Conservation (phyloP, 1,140 invertebrate genomes). For the Drosophila littoralis region DNA sequence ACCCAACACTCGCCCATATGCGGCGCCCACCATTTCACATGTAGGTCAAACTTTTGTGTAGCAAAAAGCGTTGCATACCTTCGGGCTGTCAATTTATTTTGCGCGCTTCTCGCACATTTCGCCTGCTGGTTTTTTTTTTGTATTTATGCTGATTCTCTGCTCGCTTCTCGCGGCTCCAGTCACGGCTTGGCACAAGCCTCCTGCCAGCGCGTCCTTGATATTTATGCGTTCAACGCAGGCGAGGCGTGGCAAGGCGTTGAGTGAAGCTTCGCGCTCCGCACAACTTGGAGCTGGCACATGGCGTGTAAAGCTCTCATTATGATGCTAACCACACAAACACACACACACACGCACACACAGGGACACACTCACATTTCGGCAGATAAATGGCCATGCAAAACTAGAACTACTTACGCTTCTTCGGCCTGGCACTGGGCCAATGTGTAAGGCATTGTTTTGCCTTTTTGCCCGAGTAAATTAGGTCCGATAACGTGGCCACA, state of each 20-base stretch:
- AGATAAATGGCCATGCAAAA: constrained; percentile 70
- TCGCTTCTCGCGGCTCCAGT: constrained; percentile 29
- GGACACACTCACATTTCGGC: constrained; percentile 6
- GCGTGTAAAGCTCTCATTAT: constrained; percentile 80
- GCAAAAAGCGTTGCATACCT: constrained; percentile 70
- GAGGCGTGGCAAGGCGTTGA: constrained; percentile 54
- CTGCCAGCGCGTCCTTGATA: constrained; percentile 66
- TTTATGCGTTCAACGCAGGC: constrained; percentile 78
- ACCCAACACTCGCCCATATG: neutral
- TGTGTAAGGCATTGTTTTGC: constrained; percentile 62
- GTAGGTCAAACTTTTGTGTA: constrained; percentile 63
- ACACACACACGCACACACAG: constrained; percentile 28
- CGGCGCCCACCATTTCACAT: constrained; percentile 39
- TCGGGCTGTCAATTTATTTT: constrained; percentile 75
- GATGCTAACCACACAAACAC: constrained; percentile 42
- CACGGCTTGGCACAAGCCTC: constrained; percentile 37
- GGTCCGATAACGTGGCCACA: constrained; percentile 61
- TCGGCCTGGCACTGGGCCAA: constrained; percentile 73
- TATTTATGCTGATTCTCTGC: constrained; percentile 43
- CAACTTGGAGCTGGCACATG: constrained; percentile 59
- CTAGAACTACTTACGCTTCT: constrained; percentile 42
- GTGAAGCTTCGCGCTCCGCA: constrained; percentile 12
- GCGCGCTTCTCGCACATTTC: constrained; percentile 67
- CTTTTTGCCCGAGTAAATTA: constrained; percentile 66
- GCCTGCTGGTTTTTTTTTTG: constrained; percentile 28